Evolutionary conservation across 2,797 vertebrate genomes (phyloP), one percentile per base, ranked within the genome.

Genomic region (Oreochromis grahami): DNA sequence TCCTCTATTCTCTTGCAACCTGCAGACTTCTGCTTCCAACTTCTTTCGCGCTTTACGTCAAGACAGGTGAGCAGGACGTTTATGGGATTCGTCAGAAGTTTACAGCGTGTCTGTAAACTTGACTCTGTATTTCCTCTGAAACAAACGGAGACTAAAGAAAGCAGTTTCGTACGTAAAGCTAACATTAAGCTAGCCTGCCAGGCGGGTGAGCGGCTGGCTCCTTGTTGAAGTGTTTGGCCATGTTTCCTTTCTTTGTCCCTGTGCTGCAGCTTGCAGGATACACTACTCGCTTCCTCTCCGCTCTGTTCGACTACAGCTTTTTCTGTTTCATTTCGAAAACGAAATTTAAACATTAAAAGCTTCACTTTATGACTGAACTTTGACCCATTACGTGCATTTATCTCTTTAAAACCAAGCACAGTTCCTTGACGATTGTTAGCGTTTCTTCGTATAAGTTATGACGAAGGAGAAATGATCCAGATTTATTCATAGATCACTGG

Each of bases 231-330:
- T 84, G 15, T 82, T 45, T 81, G 80, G 88, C 83, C 89, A 89
- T 85, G 79, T 80, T 58, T 86, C 77, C 50, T 63, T 81, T 91
- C 88, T 92, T 93, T 93, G 92, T 92, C 60, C 58, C 72, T 7
- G 63, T 19, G n/a, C 51, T 51, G 80, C 84, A 32, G n/a, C 41
- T 78, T 34, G 29, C 56, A 11, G 68, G 24, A 8, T 4, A 4
- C 26, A 26, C 65, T 3, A 45, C 0, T 10, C 43, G 5, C 2
- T 48, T 14, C 19, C 4, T 9, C 15, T 19, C 29, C 24, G 19
- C 10, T 53, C 76, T 63, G 10, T 79, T 45, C 5, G 9, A 7
- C n/a, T 34, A 9, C 36, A 52, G n/a, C 63, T 19, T 8, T n/a
- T 29, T 14, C 14, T n/a, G 7, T 13, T 41, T 68, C 3, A 7